Base-by-base conservation (phyloP, 23 tunicate species). In the Ciona savignyi region DNA sequence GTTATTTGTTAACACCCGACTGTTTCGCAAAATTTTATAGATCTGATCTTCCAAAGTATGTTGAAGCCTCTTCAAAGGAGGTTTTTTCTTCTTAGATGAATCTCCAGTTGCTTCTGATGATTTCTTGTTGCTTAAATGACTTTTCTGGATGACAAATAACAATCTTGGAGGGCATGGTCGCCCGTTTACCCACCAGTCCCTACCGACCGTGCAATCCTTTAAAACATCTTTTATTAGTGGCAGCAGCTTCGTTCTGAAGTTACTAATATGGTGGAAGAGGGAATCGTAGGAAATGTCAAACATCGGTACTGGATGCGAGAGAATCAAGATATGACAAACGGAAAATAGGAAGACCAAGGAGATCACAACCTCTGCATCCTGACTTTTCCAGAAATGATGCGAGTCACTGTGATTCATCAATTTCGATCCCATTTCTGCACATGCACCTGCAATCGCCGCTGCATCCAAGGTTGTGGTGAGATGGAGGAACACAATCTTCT, bases 141-240 rank as follows among this genome's bases (percentile, higher is more conserved):
- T 81, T 33, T 87, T 71, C 31, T 77, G 81, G 65, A 95, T 74
- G 4, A 95, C 85, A 31, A 95, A 72, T 23, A 95, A 67, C 9
- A 95, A 66, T 30, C 96, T 74, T 0, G 99, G 99, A 27, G 96
- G 99, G 70, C 96, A 88, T 23, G 96, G 96, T 27, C 99, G 78
- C 2, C 87, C 99, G 80, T 88, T 81, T 6, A 84, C 90, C 90
- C 96, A 84, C 99, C 99, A 95, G 65, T 95, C 90, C 48, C 90
- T 71, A 33, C 95, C 99, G 27, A 95, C 99, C 22, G 81, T 63
- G 60, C 97, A 91, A 29, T 85, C 97, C 65, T 91, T 91, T 34
- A 91, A 71, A 29, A 84, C 91, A 77, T 91, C 97, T 75, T 91
- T 91, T 15, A 91, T 72, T 4, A 42, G 69, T 26, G 97, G 90